A percentile compares a stretch with the other conserved stretches of the same genome.
Conservation (phyloP, 2,113 vertebrate genomes). For the Butorides virescens region DNA sequence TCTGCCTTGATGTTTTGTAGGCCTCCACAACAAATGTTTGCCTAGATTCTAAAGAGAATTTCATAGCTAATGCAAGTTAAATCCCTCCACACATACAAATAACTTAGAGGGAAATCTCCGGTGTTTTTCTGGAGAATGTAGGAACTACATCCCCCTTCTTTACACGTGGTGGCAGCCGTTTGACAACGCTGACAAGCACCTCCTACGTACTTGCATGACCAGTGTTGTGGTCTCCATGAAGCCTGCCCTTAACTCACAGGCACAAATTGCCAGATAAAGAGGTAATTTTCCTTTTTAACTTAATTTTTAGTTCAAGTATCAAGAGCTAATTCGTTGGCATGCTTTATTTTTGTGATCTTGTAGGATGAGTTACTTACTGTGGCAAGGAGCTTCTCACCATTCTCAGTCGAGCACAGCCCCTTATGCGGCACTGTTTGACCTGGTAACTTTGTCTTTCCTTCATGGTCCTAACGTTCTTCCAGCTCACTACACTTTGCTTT, state of each 20-base stretch:
- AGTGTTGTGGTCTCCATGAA: not conserved
- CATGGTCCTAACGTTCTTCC: not conserved
- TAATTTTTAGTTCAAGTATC: not conserved
- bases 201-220: not conserved
- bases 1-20: conserved; percentile 48
- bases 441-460: not conserved
- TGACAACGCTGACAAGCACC: not conserved
- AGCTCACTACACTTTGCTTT: not conserved
- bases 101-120: not conserved
- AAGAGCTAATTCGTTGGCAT: not conserved
- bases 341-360: not conserved
- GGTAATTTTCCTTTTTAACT: not conserved
- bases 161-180: not conserved
- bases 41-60: conserved; percentile 3
- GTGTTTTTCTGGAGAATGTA: not conserved
- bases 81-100: not conserved
- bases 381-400: not conserved
- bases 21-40: not conserved
- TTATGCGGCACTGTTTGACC: not conserved
- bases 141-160: not conserved
- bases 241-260: rapidly evolving
- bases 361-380: not conserved
- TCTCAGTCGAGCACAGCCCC: not conserved
- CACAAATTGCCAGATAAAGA: not conserved
- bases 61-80: conserved; percentile 4